These are phyloP conservation scores for Athrips mouffetella DNA, from an alignment of 2,888 invertebrate genomes.

Conservation along the genomic window DNA sequence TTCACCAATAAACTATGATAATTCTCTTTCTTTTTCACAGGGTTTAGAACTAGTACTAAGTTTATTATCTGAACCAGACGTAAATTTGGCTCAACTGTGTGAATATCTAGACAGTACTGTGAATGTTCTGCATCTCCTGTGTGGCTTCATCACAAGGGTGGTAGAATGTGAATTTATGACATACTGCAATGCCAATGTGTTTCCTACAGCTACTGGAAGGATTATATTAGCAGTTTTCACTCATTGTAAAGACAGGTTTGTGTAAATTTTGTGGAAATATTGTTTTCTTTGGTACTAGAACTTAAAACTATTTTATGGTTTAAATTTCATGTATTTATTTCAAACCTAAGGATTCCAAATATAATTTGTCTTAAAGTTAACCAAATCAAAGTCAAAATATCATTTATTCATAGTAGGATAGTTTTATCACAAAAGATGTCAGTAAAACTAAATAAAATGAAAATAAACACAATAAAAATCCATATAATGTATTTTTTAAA, in stretches of 20 bases:
- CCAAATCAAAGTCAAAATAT: background rate
- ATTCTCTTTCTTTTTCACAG: conserved; percentile 40
- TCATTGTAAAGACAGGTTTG: conserved; percentile 73
- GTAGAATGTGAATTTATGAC: conserved; percentile 43
- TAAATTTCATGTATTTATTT: too few relatives aligned
- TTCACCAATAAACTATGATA: background rate
- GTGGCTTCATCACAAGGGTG: conserved; percentile 44
- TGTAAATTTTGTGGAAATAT: background rate
- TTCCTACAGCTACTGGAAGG: conserved; percentile 48
- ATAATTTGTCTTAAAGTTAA: background rate
- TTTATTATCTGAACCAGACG: conserved; percentile 33
- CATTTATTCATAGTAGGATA: too few relatives aligned
- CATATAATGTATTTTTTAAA: too few relatives aligned
- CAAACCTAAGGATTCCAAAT: background rate
- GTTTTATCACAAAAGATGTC: too few relatives aligned
- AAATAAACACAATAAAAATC: too few relatives aligned
- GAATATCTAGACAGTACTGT: conserved; percentile 47
- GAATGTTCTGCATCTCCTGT: conserved; percentile 45
- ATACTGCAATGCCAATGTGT: conserved; percentile 41
- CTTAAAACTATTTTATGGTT: too few relatives aligned
- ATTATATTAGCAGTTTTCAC: conserved; percentile 61
- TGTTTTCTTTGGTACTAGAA: background rate
- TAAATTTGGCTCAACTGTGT: conserved; percentile 32
- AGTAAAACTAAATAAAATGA: too few relatives aligned
- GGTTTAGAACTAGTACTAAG: conserved; percentile 39